A percentile compares a stretch with the other conserved stretches of the same genome.
These are phyloP conservation scores for Pectinophora gossypiella DNA, from an alignment of 1,140 invertebrate genomes.

Conservation along the genomic window DNA sequence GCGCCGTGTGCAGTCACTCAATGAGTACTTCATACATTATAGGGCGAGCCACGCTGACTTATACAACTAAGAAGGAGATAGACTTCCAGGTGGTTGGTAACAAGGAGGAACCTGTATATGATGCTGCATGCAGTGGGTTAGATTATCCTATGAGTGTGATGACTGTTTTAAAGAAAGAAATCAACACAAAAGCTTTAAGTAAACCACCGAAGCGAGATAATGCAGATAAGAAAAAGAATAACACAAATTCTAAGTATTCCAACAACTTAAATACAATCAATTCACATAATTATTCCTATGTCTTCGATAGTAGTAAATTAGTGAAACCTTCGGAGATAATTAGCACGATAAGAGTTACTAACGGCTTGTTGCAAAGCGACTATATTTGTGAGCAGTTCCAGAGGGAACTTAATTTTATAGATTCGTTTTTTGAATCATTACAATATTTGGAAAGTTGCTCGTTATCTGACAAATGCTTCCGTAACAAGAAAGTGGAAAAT, in stretches of 20 bases:
- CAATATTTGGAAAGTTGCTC: slow-evolving; percentile 63
- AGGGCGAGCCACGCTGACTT: slow-evolving; percentile 53
- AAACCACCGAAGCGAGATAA: background rate
- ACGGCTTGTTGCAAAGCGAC: slow-evolving; percentile 42
- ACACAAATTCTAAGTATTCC: slow-evolving; percentile 25
- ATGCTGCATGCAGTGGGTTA: slow-evolving; percentile 31
- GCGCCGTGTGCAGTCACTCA: slow-evolving; percentile 22
- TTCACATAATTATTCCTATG: slow-evolving; percentile 33
- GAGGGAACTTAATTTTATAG: slow-evolving; percentile 63
- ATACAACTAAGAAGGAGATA: slow-evolving; percentile 61
- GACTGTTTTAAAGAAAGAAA: slow-evolving; percentile 48
- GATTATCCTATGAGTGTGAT: slow-evolving; percentile 55
- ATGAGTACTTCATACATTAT: slow-evolving; percentile 52
- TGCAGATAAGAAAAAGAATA: background rate
- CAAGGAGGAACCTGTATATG: slow-evolving; percentile 27
- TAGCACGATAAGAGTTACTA: slow-evolving; percentile 56
- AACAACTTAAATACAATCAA: slow-evolving; percentile 31
- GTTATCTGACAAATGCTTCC: slow-evolving; percentile 44
- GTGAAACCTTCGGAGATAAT: slow-evolving; percentile 65
- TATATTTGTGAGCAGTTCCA: slow-evolving; percentile 62
- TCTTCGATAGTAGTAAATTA: slow-evolving; percentile 48
- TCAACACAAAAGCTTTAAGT: background rate
- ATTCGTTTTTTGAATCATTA: slow-evolving; percentile 67
- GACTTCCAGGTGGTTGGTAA: slow-evolving; percentile 53
- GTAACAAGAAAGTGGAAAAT: slow-evolving; percentile 41